Conservation (phyloP, 2,888 invertebrate species). For the Drosophila nr. perissopoda region DNA sequence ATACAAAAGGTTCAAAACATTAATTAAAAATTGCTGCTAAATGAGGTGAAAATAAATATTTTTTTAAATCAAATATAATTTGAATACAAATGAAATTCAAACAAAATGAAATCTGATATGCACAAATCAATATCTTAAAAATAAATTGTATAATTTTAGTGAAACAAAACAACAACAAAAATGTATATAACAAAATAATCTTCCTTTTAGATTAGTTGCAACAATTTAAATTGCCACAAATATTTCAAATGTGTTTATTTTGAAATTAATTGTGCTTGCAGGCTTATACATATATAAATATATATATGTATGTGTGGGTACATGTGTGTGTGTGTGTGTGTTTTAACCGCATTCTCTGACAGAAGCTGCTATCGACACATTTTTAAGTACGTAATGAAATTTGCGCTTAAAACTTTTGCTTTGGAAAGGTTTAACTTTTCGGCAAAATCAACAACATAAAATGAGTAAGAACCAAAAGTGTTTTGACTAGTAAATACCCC, state of each 20-base stretch:
- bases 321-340: conserved; percentile 10
- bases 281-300: neutral
- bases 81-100: neutral
- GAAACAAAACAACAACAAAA: neutral
- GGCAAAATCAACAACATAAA: conserved; percentile 19
- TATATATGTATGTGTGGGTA: neutral
- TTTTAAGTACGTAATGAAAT: conserved; percentile 60
- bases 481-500: neutral
- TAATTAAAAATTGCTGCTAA: neutral
- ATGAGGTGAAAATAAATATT: neutral
- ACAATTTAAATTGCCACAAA: conserved; percentile 15
- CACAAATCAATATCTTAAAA: neutral
- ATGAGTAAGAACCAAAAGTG: no score
- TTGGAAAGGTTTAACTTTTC: conserved; percentile 41
- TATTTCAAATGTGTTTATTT: conserved; percentile 44
- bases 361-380: conserved; percentile 31
- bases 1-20: neutral
- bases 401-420: conserved; percentile 64
- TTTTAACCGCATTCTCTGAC: conserved; percentile 9
- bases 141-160: neutral
- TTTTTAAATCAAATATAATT: neutral
- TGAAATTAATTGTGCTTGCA: conserved; percentile 57
- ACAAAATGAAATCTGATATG: neutral
- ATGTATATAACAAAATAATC: neutral
- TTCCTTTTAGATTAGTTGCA: conserved; percentile 1